Conservation (phyloP, 2,113 vertebrate genomes). For the Brachyhypopomus occidentalis region DNA sequence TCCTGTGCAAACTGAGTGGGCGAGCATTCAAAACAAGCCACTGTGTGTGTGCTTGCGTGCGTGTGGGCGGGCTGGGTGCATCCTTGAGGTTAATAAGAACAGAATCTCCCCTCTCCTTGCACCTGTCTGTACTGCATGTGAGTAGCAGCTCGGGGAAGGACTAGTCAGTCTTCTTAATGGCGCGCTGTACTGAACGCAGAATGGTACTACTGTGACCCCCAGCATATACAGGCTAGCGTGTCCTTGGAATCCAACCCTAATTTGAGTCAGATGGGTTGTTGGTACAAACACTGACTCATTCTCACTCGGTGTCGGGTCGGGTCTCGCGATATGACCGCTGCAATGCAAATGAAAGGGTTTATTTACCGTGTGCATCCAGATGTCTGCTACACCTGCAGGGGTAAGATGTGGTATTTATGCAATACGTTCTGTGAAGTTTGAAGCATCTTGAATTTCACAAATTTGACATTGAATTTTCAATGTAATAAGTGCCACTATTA, state of each 20-base stretch:
- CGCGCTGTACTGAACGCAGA: neutral
- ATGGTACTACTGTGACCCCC: too few species aligned
- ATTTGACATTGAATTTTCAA: neutral
- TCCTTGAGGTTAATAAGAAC: neutral
- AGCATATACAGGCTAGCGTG: too few species aligned
- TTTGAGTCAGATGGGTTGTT: conserved; percentile 8
- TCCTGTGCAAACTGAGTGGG: neutral
- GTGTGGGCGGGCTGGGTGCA: neutral
- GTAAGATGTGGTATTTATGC: neutral
- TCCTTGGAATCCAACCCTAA: neutral
- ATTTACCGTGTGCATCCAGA: too few species aligned
- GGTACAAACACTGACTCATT: neutral
- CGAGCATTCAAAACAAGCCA: neutral
- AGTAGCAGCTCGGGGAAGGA: neutral
- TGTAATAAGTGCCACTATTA: neutral
- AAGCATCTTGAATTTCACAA: too few species aligned
- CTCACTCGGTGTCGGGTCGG: neutral
- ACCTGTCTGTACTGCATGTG: neutral
- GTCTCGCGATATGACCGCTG: too few species aligned
- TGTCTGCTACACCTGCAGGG: too few species aligned
- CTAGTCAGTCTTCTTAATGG: neutral
- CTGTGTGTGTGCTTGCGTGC: neutral
- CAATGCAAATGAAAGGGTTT: too few species aligned
- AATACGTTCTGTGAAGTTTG: neutral
- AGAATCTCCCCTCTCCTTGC: conserved; percentile 3